Evolutionary conservation across 2,797 vertebrate species (phyloP), one percentile per base, ranked within the genome.

Genomic region (Yasuhikotakia modesta): DNA sequence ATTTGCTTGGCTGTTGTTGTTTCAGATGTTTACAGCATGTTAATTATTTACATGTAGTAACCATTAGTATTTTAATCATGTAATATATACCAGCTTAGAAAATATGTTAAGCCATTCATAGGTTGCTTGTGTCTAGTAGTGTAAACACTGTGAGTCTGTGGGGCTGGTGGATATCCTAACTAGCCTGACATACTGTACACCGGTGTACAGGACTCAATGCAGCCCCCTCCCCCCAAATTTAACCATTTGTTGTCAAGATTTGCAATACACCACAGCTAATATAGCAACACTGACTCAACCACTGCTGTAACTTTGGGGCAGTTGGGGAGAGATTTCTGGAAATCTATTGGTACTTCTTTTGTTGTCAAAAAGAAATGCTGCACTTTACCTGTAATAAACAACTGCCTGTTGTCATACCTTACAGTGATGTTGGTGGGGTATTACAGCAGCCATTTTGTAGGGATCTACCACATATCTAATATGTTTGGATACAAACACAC

Each of bases 401-500:
- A 50, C 6, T 12, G 8, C 13, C 17, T 45, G 35, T 27, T 16
- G 27, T 3, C n/a, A 50, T 63, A n/a, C 14, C 5, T 75, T 27
- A 53, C 17, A 35, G 32, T 35, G 32, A 17, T 12, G 8, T 35
- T 30, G 30, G 0, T 46, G 2, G 4, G 35, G 19, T 65, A 64
- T 39, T 53, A 8, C 0, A 2, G 7, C 8, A 12, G 39, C 46
- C 21, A 60, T 17, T 19, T 64, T 45, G 16, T 5, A 66, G 27
- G 16, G 16, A 27, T 60, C 55, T 46, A 60, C 21, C n/a, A 4
- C n/a, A 52, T 22, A 22, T 65, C 16, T 35, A n/a, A 10, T n/a
- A 24, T 27, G 46, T 57, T 32, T 35, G 32, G 19, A 66, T 19
- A 81, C 57, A 72, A 14, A 17, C 45, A 78, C 43, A 75, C 64